Conservation (phyloP, 2,888 invertebrate genomes). For the Drosophila nr. perissopoda region DNA sequence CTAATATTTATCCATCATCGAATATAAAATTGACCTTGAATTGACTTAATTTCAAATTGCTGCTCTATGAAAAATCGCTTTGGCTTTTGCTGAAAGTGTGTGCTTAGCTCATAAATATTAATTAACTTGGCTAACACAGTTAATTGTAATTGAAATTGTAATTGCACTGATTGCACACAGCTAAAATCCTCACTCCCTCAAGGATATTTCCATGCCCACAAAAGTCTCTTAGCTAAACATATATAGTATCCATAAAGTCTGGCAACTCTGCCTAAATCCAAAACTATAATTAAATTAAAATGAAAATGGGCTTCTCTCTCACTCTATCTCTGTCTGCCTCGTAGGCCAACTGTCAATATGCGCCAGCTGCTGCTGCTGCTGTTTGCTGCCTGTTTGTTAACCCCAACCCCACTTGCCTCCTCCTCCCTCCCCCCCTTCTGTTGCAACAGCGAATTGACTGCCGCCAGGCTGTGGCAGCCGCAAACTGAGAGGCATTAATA, state of each 20-base stretch:
- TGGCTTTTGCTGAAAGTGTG: not conserved
- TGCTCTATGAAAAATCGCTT: not conserved
- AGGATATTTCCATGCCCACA: not conserved
- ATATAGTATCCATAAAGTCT: not conserved
- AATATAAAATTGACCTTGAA: not conserved
- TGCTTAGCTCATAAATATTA: not conserved
- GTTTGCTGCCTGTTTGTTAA: constrained; percentile 6
- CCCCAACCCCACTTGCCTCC: constrained; percentile 10
- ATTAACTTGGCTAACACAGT: not conserved
- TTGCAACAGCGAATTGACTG: constrained; percentile 50
- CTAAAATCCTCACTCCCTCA: not conserved
- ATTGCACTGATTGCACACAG: not conserved
- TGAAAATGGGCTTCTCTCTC: constrained; percentile 7
- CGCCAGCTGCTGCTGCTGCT: constrained; percentile 22
- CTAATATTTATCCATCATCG: not conserved
- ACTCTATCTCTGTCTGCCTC: not conserved
- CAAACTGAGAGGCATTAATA: constrained; percentile 60
- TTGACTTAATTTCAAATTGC: not conserved
- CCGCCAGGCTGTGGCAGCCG: constrained; percentile 5
- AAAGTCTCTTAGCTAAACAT: not conserved
- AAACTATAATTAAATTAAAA: constrained; percentile 12
- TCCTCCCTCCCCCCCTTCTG: not conserved
- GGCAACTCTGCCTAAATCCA: not conserved
- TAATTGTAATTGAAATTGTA: not conserved
- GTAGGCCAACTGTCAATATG: constrained; percentile 19